Conservation (phyloP, 2,888 invertebrate genomes). For the Nysson spinosus region DNA sequence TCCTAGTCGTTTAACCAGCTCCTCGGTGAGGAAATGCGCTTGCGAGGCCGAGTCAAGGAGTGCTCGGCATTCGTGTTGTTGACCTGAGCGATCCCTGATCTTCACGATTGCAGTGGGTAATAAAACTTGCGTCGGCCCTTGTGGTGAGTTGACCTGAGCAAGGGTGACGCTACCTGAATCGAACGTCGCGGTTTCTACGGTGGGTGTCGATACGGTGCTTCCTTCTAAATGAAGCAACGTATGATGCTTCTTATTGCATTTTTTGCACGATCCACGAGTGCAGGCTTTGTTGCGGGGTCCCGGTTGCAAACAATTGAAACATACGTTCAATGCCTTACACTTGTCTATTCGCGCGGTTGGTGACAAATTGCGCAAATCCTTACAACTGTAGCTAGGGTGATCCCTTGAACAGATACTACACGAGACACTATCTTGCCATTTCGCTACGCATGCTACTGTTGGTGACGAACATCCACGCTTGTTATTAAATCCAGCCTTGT, state of each 20-base stretch:
- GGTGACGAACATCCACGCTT: too few species aligned
- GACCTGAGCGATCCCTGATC: background rate
- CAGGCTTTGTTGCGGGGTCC: background rate
- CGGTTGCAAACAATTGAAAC: slow-evolving; percentile 1
- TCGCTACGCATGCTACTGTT: too few species aligned
- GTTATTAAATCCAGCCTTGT: too few species aligned
- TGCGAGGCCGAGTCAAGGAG: slow-evolving; percentile 2
- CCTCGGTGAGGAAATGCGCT: background rate
- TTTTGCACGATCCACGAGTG: background rate
- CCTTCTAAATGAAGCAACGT: background rate
- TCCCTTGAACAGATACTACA: background rate
- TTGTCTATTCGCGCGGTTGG: background rate
- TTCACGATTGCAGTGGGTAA: background rate
- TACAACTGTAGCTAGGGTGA: background rate
- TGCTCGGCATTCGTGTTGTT: background rate
- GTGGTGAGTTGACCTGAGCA: background rate
- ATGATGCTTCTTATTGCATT: slow-evolving; percentile 2
- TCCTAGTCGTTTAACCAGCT: background rate
- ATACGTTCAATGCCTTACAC: background rate
- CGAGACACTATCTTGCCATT: too few species aligned
- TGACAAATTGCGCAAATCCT: background rate
- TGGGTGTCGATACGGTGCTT: background rate
- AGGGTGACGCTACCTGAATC: background rate
- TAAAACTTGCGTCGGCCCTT: background rate
- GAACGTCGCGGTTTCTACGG: background rate